These are phyloP conservation scores for Centropus bengalensis DNA, from an alignment of 2,113 vertebrate species.

Conservation along the genomic window DNA sequence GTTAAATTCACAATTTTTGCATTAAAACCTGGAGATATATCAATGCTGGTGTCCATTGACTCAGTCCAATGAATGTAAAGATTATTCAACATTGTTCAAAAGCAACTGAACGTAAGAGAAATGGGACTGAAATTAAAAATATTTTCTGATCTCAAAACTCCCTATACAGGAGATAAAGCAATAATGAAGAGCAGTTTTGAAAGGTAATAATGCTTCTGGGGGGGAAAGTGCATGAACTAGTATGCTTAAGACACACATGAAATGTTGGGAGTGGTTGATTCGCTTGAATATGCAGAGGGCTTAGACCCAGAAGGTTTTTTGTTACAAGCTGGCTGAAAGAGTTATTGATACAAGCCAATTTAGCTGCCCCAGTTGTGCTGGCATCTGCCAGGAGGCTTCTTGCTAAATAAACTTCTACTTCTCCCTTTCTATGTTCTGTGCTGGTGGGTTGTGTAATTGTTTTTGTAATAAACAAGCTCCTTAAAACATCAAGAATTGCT, in stretches of 20 bases:
- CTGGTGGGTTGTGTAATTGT: slow-evolving; percentile 62
- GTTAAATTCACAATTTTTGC: background rate
- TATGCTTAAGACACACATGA: background rate
- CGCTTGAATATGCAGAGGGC: background rate
- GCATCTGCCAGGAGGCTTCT: slow-evolving; percentile 55
- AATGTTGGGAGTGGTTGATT: background rate
- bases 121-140: background rate
- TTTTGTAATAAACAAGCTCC: slow-evolving; percentile 68
- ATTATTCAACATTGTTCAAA: background rate
- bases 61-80: background rate
- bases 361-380: slow-evolving; percentile 50
- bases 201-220: background rate
- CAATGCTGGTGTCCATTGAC: background rate
- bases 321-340: slow-evolving; percentile 54
- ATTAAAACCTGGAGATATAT: background rate
- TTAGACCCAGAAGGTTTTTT: slow-evolving; percentile 30
- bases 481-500: slow-evolving; percentile 70
- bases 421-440: slow-evolving; percentile 21
- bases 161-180: background rate
- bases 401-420: slow-evolving; percentile 59
- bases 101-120: background rate
- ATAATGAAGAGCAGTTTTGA: background rate
- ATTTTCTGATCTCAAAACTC: background rate
- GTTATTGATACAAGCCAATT: slow-evolving; percentile 55
- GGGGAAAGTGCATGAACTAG: background rate